These are phyloP conservation scores for Neoitamus cyanurus DNA, from an alignment of 2,888 invertebrate genomes.

Conservation along the genomic window DNA sequence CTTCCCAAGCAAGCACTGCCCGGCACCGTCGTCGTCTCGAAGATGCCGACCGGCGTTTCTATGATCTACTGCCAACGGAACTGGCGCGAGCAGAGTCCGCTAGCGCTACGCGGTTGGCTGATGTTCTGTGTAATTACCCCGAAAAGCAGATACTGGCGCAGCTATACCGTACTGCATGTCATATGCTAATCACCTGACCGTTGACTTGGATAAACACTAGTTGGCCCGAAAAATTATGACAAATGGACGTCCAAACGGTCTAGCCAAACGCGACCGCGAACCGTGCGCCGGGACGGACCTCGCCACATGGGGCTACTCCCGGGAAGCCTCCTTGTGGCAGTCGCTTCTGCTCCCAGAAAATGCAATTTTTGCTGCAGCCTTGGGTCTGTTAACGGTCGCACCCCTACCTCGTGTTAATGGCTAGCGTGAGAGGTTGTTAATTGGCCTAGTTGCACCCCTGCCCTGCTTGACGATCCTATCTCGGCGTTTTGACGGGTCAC, in stretches of 20 bases:
- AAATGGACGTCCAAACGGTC: constrained; percentile 8
- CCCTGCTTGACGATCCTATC: constrained; percentile 26
- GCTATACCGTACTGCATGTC: not conserved
- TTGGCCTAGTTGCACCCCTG: constrained; percentile 45
- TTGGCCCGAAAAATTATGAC: constrained; percentile 27
- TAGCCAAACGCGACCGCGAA: not conserved
- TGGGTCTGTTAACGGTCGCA: not conserved
- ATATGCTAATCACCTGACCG: constrained; percentile 36
- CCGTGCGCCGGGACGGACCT: not conserved
- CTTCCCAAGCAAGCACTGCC: not conserved
- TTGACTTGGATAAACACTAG: constrained; percentile 12
- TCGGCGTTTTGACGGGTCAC: constrained; percentile 40
- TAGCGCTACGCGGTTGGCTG: not conserved
- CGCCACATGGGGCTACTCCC: not conserved
- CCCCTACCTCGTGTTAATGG: not conserved
- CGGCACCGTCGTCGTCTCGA: not conserved
- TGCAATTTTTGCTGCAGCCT: not conserved
- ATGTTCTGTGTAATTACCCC: constrained; percentile 2
- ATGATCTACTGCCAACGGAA: not conserved
- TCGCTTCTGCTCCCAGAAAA: not conserved
- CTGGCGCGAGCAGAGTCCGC: not conserved
- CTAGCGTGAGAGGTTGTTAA: constrained; percentile 46
- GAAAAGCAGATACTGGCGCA: not conserved
- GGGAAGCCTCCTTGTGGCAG: not conserved
- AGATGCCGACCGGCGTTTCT: not conserved